phyloP scores from a whole-genome alignment of 2,797 vertebrate species.

The Leptatherina wallacei region DNA sequence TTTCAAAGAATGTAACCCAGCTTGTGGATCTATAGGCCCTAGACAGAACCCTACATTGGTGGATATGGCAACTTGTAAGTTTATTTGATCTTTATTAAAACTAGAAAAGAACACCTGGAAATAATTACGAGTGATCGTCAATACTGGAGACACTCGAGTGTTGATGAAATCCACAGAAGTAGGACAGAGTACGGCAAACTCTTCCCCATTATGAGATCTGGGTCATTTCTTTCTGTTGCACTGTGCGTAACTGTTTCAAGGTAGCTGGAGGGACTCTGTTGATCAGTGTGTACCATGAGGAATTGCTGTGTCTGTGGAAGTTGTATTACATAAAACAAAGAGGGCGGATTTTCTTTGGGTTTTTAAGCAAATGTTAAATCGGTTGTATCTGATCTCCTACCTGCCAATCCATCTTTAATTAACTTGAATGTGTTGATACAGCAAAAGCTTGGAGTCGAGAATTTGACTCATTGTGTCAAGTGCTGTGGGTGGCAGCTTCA shows the following conservation, averaged over 20 bases:
- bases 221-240: neutral
- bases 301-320: conserved; percentile 21
- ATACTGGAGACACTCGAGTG: neutral
- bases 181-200: neutral
- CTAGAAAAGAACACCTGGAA: neutral
- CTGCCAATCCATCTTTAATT: conserved; percentile 15
- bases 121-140: neutral
- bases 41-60: neutral
- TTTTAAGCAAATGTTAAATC: conserved; percentile 31
- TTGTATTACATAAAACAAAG: neutral
- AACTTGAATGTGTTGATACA: neutral
- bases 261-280: conserved; percentile 8
- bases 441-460: conserved; percentile 6
- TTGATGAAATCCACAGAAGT: neutral
- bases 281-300: conserved; percentile 5
- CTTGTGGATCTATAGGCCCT: neutral
- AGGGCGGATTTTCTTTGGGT: neutral
- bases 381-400: conserved; percentile 13
- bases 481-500: conserved; percentile 19
- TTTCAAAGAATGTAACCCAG: neutral
- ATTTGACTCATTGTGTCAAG: neutral
- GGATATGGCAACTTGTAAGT: conserved; percentile 3
- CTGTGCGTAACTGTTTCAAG: conserved; percentile 6
- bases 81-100: neutral
- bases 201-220: neutral